phyloP scores from a whole-genome alignment of 2,797 vertebrate species.

The Meriones psammophilus region DNA sequence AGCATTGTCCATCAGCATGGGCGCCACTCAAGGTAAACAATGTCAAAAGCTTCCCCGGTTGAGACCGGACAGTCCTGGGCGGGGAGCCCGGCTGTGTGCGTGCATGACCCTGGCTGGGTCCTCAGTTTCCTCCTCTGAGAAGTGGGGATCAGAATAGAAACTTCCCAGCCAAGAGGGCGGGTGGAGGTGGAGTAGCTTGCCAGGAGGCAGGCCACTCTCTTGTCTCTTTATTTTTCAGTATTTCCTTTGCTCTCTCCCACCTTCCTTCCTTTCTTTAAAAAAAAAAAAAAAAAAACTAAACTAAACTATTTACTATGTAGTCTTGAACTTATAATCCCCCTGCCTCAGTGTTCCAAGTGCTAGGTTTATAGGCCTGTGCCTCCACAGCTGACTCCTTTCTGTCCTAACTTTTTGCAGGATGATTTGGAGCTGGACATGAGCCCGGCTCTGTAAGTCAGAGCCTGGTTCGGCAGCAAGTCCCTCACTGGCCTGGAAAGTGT shows the following conservation, averaged over 20 bases:
- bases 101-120: neutral
- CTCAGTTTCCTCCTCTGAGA: slow-evolving; percentile 78
- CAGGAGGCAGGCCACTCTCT: no score
- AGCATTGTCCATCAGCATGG: slow-evolving; percentile 52
- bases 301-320: neutral
- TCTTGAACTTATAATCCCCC: neutral
- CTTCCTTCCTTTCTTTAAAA: neutral
- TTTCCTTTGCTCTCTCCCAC: neutral
- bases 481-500: neutral
- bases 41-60: slow-evolving; percentile 72
- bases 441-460: neutral
- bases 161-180: slow-evolving; percentile 62
- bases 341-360: neutral
- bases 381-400: no score
- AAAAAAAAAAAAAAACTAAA: neutral
- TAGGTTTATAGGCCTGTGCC: neutral
- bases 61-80: slow-evolving; percentile 7
- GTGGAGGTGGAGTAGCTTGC: neutral
- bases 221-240: no score
- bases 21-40: slow-evolving; percentile 74
- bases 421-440: neutral
- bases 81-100: neutral
- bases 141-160: slow-evolving; percentile 78
- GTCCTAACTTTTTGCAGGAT: neutral
- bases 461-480: no score